These are phyloP conservation scores for Ethmia dodecea DNA, from an alignment of 2,888 invertebrate genomes.

Conservation along the genomic window DNA sequence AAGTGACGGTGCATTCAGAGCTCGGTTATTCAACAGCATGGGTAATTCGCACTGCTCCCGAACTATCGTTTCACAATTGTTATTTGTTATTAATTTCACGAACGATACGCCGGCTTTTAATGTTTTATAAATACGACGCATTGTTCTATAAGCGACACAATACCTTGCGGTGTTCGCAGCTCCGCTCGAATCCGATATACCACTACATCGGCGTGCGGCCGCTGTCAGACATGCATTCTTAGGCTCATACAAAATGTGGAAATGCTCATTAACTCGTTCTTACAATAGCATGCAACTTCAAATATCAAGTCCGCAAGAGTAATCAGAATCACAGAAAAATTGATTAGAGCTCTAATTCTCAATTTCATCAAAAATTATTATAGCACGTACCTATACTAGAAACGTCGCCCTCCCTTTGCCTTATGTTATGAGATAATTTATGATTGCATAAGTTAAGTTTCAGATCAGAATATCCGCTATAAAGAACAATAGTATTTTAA, in stretches of 20 bases:
- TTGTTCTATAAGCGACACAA: constrained; percentile 75
- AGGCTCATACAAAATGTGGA: constrained; percentile 24
- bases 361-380: too few relatives aligned
- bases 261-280: constrained; percentile 20
- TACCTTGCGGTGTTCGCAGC: constrained; percentile 60
- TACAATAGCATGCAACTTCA: too few relatives aligned
- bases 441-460: too few relatives aligned
- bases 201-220: constrained; percentile 36
- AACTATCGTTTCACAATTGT: constrained; percentile 76
- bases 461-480: too few relatives aligned
- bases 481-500: too few relatives aligned
- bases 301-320: too few relatives aligned
- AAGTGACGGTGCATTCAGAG: constrained; percentile 24
- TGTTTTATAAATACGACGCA: constrained; percentile 77
- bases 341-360: too few relatives aligned
- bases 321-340: too few relatives aligned
- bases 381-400: too few relatives aligned
- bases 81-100: constrained; percentile 78
- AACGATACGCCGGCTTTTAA: constrained; percentile 75
- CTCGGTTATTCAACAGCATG: constrained; percentile 56
- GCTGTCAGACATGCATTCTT: constrained; percentile 55
- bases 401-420: too few relatives aligned
- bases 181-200: constrained; percentile 58
- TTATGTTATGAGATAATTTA: too few relatives aligned
- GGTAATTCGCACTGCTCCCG: constrained; percentile 71